Conservation (phyloP, 2,113 vertebrate species). For the Dascyllus trimaculatus region DNA sequence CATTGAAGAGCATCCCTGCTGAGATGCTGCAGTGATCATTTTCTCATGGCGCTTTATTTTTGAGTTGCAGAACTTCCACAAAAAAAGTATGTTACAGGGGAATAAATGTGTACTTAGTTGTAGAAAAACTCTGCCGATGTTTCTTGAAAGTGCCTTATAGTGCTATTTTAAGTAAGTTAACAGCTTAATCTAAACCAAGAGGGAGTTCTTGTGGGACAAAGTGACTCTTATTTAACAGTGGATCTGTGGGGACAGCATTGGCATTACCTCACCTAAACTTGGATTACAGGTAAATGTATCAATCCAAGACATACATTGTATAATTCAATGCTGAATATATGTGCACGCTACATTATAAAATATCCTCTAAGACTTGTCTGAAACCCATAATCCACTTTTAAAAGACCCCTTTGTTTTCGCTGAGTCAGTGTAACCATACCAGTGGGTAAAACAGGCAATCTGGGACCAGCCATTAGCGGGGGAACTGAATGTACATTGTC, state of each 20-base stretch:
- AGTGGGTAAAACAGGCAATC: background rate
- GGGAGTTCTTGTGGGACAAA: background rate
- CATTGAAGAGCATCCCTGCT: background rate
- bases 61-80: slow-evolving; percentile 28
- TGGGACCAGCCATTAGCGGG: background rate
- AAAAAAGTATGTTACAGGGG: slow-evolving; percentile 39
- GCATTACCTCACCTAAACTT: slow-evolving; percentile 7
- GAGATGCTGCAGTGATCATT: slow-evolving; percentile 12
- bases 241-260: background rate
- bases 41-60: slow-evolving; percentile 14
- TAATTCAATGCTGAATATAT: background rate
- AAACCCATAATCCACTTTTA: slow-evolving; percentile 9
- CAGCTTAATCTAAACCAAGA: background rate
- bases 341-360: background rate
- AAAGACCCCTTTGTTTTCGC: slow-evolving; percentile 11
- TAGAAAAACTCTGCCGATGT: background rate
- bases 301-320: background rate
- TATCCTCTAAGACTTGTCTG: slow-evolving; percentile 21
- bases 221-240: slow-evolving; percentile 5
- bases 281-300: background rate
- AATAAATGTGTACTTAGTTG: slow-evolving; percentile 18
- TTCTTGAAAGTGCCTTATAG: slow-evolving; percentile 54
- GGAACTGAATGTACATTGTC: slow-evolving; percentile 29
- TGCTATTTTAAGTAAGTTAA: slow-evolving; percentile 35
- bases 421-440: slow-evolving; percentile 1